Evolutionary conservation across 2,797 vertebrate genomes (phyloP).

Genomic region (Dermochelys coriacea): DNA sequence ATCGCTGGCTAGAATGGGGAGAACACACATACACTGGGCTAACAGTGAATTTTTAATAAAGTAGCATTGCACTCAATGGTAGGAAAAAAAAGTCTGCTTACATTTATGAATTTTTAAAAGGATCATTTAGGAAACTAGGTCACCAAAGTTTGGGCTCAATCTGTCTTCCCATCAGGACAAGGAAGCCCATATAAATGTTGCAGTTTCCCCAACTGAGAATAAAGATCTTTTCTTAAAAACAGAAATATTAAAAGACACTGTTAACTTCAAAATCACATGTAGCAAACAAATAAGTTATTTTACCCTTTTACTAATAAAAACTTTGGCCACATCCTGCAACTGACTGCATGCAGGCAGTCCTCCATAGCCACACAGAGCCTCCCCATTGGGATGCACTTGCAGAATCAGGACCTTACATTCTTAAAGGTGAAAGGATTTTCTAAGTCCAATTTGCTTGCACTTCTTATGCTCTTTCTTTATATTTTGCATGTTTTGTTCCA

Average conservation of each 20-base stretch:
- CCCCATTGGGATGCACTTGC: not conserved
- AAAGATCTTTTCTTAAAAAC: not conserved
- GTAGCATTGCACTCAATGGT: not conserved
- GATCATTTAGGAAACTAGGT: conserved; percentile 49
- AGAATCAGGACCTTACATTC: not conserved
- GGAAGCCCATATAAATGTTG: conserved; percentile 1
- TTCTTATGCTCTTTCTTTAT: not conserved
- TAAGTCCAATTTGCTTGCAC: not conserved
- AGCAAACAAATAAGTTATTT: not conserved
- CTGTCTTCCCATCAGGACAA: conserved; percentile 25
- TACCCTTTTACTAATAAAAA: not conserved
- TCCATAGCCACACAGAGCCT: not conserved
- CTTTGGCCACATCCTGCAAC: not conserved
- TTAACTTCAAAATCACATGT: not conserved
- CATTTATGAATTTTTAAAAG: conserved; percentile 40
- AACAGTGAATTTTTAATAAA: not conserved
- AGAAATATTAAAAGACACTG: not conserved
- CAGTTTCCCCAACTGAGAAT: not conserved
- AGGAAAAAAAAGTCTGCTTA: conserved; percentile 41
- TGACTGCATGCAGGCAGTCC: not conserved
- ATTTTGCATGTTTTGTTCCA: not conserved
- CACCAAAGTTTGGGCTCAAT: conserved; percentile 19
- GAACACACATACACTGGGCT: not conserved
- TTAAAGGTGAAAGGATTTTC: not conserved
- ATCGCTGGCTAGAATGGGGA: not conserved